Evolutionary conservation across 1,140 invertebrate genomes (phyloP).

Genomic region (Diorhabda carinulata): DNA sequence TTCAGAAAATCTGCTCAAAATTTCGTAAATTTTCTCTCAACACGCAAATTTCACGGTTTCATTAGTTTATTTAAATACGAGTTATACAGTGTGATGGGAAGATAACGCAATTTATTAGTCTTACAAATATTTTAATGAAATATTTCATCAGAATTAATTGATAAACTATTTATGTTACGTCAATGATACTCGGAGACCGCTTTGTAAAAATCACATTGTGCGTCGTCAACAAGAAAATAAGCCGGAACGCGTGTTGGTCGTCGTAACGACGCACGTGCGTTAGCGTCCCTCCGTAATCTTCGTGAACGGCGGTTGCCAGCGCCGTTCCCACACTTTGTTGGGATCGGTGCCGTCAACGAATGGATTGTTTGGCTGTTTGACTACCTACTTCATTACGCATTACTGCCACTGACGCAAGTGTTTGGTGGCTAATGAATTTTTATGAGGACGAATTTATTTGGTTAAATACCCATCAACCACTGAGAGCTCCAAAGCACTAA

Average conservation of each 20-base stretch:
- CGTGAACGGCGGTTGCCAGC: constrained; percentile 34
- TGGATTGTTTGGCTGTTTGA: constrained; percentile 25
- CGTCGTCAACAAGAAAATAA: constrained; percentile 22
- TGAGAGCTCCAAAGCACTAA: too few species aligned
- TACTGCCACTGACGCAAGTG: constrained; percentile 10
- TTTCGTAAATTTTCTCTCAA: too few species aligned
- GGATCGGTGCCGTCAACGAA: not conserved
- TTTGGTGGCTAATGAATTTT: constrained; percentile 1
- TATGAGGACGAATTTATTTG: not conserved
- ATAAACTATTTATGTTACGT: too few species aligned
- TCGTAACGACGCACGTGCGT: constrained; percentile 29
- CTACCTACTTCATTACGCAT: constrained; percentile 28
- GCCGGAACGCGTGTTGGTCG: constrained; percentile 29
- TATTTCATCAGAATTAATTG: too few species aligned
- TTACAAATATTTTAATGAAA: too few species aligned
- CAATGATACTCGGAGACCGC: not conserved
- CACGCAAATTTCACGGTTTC: too few species aligned
- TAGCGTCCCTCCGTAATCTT: constrained; percentile 38
- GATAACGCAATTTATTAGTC: too few species aligned
- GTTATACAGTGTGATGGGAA: too few species aligned
- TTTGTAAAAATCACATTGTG: constrained; percentile 2
- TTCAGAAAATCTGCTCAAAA: too few species aligned
- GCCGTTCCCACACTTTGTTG: constrained; percentile 36
- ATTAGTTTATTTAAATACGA: too few species aligned
- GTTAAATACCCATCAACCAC: not conserved